Evolutionary conservation across 2,113 vertebrate species (phyloP).

Genomic region (Cathartes aura): DNA sequence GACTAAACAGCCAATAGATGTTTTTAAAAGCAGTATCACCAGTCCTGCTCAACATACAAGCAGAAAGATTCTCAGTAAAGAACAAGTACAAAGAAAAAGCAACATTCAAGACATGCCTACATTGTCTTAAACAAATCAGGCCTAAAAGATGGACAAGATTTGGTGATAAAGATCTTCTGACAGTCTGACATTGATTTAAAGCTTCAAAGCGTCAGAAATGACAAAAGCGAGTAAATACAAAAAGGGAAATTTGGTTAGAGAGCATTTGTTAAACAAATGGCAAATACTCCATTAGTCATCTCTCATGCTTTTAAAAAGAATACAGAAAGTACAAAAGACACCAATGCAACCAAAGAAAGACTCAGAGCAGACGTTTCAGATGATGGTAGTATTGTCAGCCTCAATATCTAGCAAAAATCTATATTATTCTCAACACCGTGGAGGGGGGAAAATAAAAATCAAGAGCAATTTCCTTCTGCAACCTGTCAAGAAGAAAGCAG

Average conservation of each 20-base stretch:
- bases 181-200: neutral
- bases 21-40: neutral
- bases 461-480: neutral
- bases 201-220: neutral
- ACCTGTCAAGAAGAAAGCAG: neutral
- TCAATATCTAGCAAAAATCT: neutral
- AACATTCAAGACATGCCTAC: neutral
- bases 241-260: neutral
- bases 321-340: neutral
- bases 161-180: neutral
- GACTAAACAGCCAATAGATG: neutral
- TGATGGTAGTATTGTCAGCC: neutral
- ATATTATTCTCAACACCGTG: neutral
- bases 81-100: neutral
- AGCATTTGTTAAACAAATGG: neutral
- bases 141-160: neutral
- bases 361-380: neutral
- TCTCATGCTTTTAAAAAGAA: neutral
- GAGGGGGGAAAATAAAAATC: neutral
- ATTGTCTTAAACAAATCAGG: neutral
- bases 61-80: neutral
- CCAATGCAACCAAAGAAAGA: neutral
- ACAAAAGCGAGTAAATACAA: neutral
- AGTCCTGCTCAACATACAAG: rapidly evolving
- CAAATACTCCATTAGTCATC: neutral